Percentiles rank a stretch among this genome's conserved stretches.
These are phyloP conservation scores for Peucedramus taeniatus DNA, from an alignment of 2,113 vertebrate genomes.

Conservation along the genomic window DNA sequence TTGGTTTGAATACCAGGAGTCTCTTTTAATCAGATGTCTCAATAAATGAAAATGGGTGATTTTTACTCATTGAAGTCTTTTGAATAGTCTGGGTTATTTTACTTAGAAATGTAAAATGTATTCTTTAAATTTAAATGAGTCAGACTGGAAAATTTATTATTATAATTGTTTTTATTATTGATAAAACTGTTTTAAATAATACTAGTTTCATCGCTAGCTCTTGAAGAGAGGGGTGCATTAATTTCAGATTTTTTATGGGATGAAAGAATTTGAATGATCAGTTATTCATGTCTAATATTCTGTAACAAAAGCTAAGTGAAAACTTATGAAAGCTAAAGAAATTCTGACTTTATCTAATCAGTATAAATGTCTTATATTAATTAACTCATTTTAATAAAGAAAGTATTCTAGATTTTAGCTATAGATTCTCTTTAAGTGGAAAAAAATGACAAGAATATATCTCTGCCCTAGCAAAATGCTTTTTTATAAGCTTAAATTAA, in stretches of 20 bases:
- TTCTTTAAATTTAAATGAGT: not conserved
- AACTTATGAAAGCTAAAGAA: not conserved
- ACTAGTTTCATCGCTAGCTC: not conserved
- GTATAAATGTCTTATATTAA: not conserved
- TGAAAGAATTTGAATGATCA: not conserved
- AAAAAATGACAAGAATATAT: not conserved
- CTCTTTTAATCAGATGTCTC: not conserved
- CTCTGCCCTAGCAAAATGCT: not conserved
- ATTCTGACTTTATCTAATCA: not conserved
- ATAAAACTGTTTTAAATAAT: not conserved
- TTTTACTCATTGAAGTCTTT: not conserved
- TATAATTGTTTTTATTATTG: not conserved
- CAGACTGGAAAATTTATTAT: not conserved
- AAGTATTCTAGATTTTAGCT: not conserved
- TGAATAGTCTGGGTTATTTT: not conserved
- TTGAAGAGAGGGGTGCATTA: not conserved
- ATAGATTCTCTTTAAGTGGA: not conserved
- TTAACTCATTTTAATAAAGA: not conserved
- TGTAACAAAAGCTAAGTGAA: not conserved
- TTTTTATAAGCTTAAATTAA: not conserved
- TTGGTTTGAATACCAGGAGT: conserved; percentile 3
- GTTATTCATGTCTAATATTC: not conserved
- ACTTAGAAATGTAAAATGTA: not conserved
- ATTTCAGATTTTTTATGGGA: not conserved
- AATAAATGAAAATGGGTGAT: not conserved